A percentile compares a stretch with the other conserved stretches of the same genome.
Evolutionary conservation across 2,888 invertebrate genomes (phyloP).

Genomic region (Epistrophe grossulariae): DNA sequence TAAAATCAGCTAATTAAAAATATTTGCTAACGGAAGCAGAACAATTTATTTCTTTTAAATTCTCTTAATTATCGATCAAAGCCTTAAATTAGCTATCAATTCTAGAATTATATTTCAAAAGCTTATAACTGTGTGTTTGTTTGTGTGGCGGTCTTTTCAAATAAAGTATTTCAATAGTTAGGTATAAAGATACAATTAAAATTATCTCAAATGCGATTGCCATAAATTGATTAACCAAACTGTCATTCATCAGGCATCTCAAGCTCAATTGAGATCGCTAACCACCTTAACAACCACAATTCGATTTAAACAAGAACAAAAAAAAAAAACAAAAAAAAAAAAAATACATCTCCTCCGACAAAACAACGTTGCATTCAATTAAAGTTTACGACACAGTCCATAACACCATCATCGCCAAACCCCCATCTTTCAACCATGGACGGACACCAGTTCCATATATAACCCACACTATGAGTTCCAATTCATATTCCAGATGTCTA

Average conservation of each 20-base stretch:
- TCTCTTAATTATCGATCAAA: too few species aligned
- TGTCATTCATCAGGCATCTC: slow-evolving; percentile 43
- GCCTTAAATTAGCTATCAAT: too few species aligned
- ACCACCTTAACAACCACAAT: slow-evolving; percentile 53
- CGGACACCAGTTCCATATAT: background rate
- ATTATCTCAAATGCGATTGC: background rate
- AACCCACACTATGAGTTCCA: background rate
- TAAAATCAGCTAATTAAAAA: too few species aligned
- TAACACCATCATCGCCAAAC: background rate
- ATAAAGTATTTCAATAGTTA: background rate
- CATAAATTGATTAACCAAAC: slow-evolving; percentile 53
- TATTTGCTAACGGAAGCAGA: too few species aligned
- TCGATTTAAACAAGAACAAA: slow-evolving; percentile 36
- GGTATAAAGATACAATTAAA: background rate
- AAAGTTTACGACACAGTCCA: slow-evolving; percentile 39
- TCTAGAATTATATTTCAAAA: too few species aligned
- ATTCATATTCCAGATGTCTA: slow-evolving; percentile 33
- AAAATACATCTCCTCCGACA: background rate
- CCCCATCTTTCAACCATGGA: background rate
- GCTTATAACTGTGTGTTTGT: too few species aligned
- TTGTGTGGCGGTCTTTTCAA: background rate
- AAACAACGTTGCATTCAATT: slow-evolving; percentile 54
- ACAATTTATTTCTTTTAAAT: too few species aligned
- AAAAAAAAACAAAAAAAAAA: background rate
- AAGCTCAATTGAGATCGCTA: slow-evolving; percentile 44